phyloP scores from a whole-genome alignment of 2,888 invertebrate genomes.

The Apotomis turbidana region DNA sequence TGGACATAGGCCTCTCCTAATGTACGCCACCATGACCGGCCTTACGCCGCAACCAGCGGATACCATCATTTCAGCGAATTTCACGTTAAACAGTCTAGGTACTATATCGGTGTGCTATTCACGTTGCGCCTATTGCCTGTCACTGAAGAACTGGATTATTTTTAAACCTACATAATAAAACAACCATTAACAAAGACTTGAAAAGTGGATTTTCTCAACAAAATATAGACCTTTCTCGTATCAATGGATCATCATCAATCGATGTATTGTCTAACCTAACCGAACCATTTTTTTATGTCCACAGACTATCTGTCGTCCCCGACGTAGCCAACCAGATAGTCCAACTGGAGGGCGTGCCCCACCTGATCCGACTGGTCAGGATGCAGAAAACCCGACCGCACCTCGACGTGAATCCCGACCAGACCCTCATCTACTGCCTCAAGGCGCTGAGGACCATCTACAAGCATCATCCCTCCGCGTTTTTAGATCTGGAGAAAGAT shows the following conservation, averaged over 20 bases:
- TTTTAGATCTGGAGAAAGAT: constrained; percentile 79
- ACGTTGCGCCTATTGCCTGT: too few species aligned
- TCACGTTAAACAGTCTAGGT: too few species aligned
- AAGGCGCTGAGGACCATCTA: constrained; percentile 76
- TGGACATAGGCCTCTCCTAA: too few species aligned
- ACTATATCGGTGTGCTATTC: too few species aligned
- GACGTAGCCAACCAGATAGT: constrained; percentile 88
- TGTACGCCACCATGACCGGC: too few species aligned
- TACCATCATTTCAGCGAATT: too few species aligned
- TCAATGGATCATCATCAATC: neutral
- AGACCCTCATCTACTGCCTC: constrained; percentile 75
- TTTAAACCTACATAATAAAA: too few species aligned
- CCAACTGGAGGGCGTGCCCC: constrained; percentile 86
- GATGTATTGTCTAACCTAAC: neutral
- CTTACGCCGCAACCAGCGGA: too few species aligned
- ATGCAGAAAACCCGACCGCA: constrained; percentile 69
- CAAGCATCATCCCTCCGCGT: constrained; percentile 73
- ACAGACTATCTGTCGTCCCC: constrained; percentile 86
- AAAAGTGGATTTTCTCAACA: too few species aligned
- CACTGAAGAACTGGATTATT: too few species aligned
- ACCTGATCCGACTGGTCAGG: constrained; percentile 88
- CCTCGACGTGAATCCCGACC: constrained; percentile 71
- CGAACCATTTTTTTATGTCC: constrained; percentile 30
- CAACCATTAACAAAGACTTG: too few species aligned
- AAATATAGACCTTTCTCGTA: too few species aligned